phyloP scores from a whole-genome alignment of 1,140 invertebrate species.

The Zaprionus africanus region DNA sequence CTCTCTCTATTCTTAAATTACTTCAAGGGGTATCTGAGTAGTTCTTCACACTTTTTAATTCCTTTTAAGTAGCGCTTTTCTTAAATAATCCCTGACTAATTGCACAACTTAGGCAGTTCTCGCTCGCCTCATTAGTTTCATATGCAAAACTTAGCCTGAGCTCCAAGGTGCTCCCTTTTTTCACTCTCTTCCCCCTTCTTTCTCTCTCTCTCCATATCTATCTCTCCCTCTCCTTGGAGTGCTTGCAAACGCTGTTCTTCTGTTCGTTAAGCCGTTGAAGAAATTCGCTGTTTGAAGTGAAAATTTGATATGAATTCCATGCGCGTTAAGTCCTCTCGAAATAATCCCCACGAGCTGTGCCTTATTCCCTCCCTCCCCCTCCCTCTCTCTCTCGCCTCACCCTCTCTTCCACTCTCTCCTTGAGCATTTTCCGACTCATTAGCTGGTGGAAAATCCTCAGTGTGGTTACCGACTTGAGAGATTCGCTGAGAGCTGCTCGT shows the following conservation, averaged over 20 bases:
- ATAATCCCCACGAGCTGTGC: not conserved
- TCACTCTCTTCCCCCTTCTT: not conserved
- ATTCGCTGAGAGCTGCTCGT: not conserved
- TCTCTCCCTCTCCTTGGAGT: not conserved
- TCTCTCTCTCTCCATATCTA: not conserved
- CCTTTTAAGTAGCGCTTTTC: not conserved
- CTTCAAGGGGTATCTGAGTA: no score
- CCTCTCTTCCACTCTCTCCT: not conserved
- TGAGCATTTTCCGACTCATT: slow-evolving; percentile 3
- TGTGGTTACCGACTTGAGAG: slow-evolving; percentile 1
- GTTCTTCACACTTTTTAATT: not conserved
- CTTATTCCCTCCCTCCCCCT: not conserved
- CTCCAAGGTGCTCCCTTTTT: not conserved
- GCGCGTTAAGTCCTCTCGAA: slow-evolving; percentile 1
- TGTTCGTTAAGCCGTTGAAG: not conserved
- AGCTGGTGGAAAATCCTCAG: slow-evolving; percentile 7
- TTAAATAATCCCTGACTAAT: not conserved
- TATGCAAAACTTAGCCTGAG: not conserved
- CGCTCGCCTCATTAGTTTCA: not conserved
- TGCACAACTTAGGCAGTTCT: not conserved
- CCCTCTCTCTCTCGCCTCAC: not conserved
- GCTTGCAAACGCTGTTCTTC: not conserved
- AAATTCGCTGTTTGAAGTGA: not conserved
- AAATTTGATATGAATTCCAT: slow-evolving; percentile 4
- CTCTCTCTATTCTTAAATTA: not conserved